These are phyloP conservation scores for Anagyrus pseudococci DNA, from an alignment of 2,888 invertebrate species.

Conservation along the genomic window DNA sequence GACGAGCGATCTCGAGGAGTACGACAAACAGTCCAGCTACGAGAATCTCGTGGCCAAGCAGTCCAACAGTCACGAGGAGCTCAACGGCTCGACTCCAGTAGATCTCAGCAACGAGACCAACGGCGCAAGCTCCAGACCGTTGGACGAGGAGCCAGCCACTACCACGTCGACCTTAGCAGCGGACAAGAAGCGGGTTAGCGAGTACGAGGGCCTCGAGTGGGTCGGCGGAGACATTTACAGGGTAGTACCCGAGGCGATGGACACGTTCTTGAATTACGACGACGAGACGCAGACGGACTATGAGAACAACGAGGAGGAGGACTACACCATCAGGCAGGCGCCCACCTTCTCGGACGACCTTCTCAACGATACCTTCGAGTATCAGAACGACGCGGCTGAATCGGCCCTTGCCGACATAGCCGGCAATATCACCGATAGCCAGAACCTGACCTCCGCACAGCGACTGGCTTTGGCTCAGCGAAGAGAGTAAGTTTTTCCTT, in stretches of 20 bases:
- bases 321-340: constrained; percentile 17
- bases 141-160: background rate
- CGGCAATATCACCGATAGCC: constrained; percentile 37
- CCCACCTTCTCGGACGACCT: constrained; percentile 2
- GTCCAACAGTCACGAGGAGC: background rate
- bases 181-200: constrained; percentile 36
- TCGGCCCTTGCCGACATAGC: constrained; percentile 17
- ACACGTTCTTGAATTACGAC: constrained; percentile 48
- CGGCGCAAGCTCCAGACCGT: background rate
- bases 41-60: constrained; percentile 47
- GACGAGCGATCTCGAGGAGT: constrained; percentile 48
- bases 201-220: constrained; percentile 58
- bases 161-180: too few relatives aligned
- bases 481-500: constrained; percentile 49
- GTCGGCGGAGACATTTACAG: constrained; percentile 58
- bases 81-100: constrained; percentile 8
- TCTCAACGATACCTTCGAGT: constrained; percentile 43
- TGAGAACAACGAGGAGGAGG: background rate
- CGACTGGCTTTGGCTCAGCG: constrained; percentile 51
- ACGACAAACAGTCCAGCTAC: constrained; percentile 55
- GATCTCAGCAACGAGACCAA: constrained; percentile 19
- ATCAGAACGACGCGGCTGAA: constrained; percentile 39
- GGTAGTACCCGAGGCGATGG: constrained; percentile 53
- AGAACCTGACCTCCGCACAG: constrained; percentile 51
- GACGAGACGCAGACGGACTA: constrained; percentile 38